Percentiles rank a stretch among this genome's conserved stretches.
Conservation (phyloP, 2,888 invertebrate genomes). For the Netelia melanura region DNA sequence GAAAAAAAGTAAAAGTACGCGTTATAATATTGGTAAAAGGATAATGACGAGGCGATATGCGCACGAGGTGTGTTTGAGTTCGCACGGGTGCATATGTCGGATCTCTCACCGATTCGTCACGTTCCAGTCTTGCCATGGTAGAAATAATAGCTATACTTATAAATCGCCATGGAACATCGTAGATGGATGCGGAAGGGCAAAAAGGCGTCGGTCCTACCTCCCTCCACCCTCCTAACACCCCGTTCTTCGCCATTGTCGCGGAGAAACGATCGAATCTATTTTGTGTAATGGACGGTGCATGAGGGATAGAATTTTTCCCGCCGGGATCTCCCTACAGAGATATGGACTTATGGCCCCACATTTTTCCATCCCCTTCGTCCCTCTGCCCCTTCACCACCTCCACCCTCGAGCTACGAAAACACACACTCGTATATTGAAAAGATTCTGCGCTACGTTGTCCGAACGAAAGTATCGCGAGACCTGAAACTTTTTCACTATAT, state of each 20-base stretch:
- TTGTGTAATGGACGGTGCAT: conserved; percentile 51
- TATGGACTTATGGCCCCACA: conserved; percentile 13
- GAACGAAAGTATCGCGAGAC: neutral
- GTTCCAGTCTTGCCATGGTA: neutral
- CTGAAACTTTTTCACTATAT: neutral
- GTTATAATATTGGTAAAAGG: neutral
- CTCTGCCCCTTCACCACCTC: neutral
- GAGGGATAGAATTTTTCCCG: conserved; percentile 43
- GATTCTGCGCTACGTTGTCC: neutral
- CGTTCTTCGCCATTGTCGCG: conserved; percentile 26
- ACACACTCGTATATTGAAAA: neutral
- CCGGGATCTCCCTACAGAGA: conserved; percentile 28
- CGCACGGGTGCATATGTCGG: conserved; percentile 27
- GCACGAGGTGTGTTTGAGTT: conserved; percentile 32
- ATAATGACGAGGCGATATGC: neutral
- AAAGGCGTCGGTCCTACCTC: neutral
- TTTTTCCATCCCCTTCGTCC: conserved; percentile 22
- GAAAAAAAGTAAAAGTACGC: neutral
- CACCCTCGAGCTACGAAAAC: conserved; percentile 29
- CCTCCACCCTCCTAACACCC: conserved; percentile 3
- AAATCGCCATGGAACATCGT: neutral
- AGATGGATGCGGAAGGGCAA: conserved; percentile 10
- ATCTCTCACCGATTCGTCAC: conserved; percentile 43
- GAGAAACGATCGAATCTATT: conserved; percentile 48
- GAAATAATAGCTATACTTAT: conserved; percentile 19